Percentiles rank a stretch among this genome's conserved stretches.
Evolutionary conservation across 2,888 invertebrate species (phyloP).

Genomic region (Brachypalpus laphriformis): DNA sequence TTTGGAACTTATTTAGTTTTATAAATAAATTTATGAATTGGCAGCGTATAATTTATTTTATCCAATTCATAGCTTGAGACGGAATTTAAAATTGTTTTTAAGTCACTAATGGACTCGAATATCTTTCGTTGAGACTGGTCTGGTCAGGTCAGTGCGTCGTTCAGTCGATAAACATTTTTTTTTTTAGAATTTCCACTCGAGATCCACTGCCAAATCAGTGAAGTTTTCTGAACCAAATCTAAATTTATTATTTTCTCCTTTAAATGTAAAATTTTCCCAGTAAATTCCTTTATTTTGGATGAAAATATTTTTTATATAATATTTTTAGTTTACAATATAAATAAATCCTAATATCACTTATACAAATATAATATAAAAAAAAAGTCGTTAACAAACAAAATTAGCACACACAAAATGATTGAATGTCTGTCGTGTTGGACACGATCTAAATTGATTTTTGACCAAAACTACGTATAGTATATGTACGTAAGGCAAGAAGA

Average conservation of each 20-base stretch:
- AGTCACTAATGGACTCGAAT: background rate
- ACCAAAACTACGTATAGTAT: conserved; percentile 17
- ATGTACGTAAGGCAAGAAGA: conserved; percentile 14
- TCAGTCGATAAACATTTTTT: conserved; percentile 12
- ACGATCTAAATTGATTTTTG: conserved; percentile 23
- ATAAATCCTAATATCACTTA: conserved; percentile 73
- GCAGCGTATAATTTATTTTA: conserved; percentile 60
- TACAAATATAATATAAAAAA: conserved; percentile 52
- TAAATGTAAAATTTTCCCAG: background rate
- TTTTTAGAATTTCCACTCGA: background rate
- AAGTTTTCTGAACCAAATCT: background rate
- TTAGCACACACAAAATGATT: conserved; percentile 54
- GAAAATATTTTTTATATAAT: background rate
- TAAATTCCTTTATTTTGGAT: background rate
- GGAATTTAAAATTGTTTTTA: conserved; percentile 24
- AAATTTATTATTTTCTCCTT: too few species aligned
- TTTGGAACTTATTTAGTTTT: conserved; percentile 41
- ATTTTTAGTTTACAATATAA: conserved; percentile 28
- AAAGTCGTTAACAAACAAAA: conserved; percentile 35
- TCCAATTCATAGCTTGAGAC: conserved; percentile 50
- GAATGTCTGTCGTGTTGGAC: conserved; percentile 24
- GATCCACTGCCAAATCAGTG: background rate
- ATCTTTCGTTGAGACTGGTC: conserved; percentile 29
- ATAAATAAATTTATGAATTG: conserved; percentile 30
- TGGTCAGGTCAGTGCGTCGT: background rate